Percentiles rank a stretch among this genome's conserved stretches.
Conservation (phyloP, 2,797 vertebrate genomes). For the Xenopus petersii region DNA sequence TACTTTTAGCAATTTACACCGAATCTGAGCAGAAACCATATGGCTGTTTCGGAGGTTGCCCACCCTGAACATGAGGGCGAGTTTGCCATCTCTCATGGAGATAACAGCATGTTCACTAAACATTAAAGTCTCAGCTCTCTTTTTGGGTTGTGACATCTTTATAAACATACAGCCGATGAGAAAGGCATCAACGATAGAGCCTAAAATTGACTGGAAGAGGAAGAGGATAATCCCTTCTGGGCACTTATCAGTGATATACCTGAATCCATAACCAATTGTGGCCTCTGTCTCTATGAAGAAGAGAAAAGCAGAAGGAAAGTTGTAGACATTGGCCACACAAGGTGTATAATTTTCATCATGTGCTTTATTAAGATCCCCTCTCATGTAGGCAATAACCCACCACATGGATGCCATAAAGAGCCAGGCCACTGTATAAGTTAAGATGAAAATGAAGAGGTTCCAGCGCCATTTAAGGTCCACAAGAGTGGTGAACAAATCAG, state of each 20-base stretch:
- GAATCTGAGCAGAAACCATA: conserved; percentile 98
- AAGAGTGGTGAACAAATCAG: conserved; percentile 94
- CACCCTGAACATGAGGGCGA: conserved; percentile 97
- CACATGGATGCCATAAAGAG: conserved; percentile 98
- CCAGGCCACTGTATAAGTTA: conserved; percentile 97
- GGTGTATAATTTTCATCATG: conserved; percentile 95
- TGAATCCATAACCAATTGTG: conserved; percentile 95
- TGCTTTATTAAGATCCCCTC: conserved; percentile 87
- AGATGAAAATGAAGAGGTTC: conserved; percentile 97
- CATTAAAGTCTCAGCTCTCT: conserved; percentile 95
- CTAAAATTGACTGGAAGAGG: conserved; percentile 95
- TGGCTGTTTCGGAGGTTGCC: conserved; percentile 98
- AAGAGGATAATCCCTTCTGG: conserved; percentile 98
- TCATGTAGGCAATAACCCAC: conserved; percentile 94
- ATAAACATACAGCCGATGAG: conserved; percentile 98
- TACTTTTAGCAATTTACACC: conserved; percentile 98
- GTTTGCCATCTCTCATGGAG: conserved; percentile 95
- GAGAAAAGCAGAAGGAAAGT: conserved; percentile 96
- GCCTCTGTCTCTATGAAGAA: conserved; percentile 98
- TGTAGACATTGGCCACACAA: conserved; percentile 96
- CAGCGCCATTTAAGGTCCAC: conserved; percentile 98
- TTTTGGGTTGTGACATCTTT: conserved; percentile 99
- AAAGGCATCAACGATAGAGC: conserved; percentile 96
- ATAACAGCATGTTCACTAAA: conserved; percentile 94
- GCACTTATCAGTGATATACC: conserved; percentile 98